These are phyloP conservation scores for Prinia subflava DNA, from an alignment of 2,113 vertebrate genomes.

Conservation along the genomic window DNA sequence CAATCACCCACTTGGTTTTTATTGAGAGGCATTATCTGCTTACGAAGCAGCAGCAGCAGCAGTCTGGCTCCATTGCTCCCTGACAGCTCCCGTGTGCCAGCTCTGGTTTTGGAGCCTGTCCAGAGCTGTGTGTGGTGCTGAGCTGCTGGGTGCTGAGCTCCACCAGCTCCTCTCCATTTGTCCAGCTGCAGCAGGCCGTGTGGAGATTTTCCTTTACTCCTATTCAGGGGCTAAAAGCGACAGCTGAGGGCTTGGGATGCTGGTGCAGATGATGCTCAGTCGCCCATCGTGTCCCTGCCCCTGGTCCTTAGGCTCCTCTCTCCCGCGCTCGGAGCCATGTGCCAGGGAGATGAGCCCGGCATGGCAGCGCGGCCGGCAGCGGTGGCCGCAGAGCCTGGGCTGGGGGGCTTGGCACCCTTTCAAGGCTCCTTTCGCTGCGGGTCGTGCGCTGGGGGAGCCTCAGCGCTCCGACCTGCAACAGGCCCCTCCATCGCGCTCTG, in stretches of 20 bases:
- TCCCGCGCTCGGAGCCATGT: rapidly evolving
- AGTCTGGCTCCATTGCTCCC: constrained; percentile 5
- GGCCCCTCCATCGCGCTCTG: constrained; percentile 42
- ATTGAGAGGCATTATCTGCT: constrained; percentile 49
- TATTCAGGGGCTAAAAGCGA: rapidly evolving
- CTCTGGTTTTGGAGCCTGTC: neutral
- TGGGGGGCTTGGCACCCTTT: neutral
- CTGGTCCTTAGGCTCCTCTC: neutral
- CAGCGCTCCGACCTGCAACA: constrained; percentile 6
- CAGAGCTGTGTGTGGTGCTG: neutral
- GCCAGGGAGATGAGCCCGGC: neutral
- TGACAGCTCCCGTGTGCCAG: neutral
- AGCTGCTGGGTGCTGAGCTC: constrained; percentile 6
- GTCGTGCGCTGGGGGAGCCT: rapidly evolving
- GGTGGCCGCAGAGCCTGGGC: neutral
- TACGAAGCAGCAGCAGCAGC: constrained; percentile 28
- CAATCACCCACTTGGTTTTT: neutral
- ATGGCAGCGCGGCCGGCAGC: neutral
- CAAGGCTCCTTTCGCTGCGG: neutral
- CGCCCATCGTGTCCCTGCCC: neutral
- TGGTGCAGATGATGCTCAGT: neutral
- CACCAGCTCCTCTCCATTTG: neutral
- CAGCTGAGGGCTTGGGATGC: neutral
- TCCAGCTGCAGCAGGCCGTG: neutral
- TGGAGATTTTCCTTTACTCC: neutral